Conservation (phyloP, 2,888 invertebrate genomes). For the Ochropacha duplaris region DNA sequence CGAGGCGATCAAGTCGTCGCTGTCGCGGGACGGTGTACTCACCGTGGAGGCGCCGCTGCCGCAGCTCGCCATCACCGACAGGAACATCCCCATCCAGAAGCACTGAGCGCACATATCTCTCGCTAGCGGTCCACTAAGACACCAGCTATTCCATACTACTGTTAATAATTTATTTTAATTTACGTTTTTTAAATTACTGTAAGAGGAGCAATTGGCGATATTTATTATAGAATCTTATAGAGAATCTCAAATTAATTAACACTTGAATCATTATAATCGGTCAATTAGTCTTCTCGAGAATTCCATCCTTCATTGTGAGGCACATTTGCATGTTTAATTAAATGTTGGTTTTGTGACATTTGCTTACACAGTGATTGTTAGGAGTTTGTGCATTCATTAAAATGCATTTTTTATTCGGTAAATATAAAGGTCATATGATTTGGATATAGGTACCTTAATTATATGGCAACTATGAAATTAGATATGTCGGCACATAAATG, state of each 20-base stretch:
- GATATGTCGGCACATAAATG: conserved; percentile 18
- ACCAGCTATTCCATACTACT: conserved; percentile 79
- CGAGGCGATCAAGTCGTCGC: conserved; percentile 96
- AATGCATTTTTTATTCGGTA: conserved; percentile 61
- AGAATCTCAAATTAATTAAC: conserved; percentile 77
- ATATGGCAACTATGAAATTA: conserved; percentile 20
- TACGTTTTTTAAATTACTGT: conserved; percentile 69
- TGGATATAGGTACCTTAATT: background rate
- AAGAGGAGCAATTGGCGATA: conserved; percentile 69
- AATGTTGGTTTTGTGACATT: conserved; percentile 54
- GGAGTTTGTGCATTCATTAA: conserved; percentile 53
- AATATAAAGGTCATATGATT: background rate
- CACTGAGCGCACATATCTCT: conserved; percentile 59
- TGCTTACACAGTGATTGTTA: conserved; percentile 67
- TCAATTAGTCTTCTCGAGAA: conserved; percentile 55
- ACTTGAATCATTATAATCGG: conserved; percentile 45
- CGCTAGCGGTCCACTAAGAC: conserved; percentile 49
- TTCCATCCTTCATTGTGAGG: conserved; percentile 48
- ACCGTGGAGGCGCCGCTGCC: conserved; percentile 98
- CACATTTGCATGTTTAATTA: conserved; percentile 45
- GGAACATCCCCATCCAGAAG: conserved; percentile 91
- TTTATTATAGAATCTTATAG: conserved; percentile 73
- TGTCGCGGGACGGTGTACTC: conserved; percentile 97
- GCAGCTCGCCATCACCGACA: conserved; percentile 90
- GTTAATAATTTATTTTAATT: conserved; percentile 82